Evolutionary conservation across 2,113 vertebrate species (phyloP), one percentile per base, ranked within the genome.

Genomic region (Phrynosoma platyrhinos): DNA sequence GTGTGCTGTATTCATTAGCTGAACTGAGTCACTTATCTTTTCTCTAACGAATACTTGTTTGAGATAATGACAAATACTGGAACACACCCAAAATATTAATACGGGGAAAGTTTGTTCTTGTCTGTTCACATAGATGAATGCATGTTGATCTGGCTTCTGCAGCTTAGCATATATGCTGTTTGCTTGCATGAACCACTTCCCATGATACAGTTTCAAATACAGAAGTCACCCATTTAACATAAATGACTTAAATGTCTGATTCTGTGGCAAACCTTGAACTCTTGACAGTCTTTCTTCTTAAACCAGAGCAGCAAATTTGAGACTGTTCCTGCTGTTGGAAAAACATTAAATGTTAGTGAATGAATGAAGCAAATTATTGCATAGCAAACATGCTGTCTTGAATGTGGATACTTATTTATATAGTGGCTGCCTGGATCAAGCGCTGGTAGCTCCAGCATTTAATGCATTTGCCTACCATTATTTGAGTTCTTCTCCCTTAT

Each of bases 231-330:
- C 42, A 76, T 71, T 87, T 74, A 91, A 42, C 32, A 0, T 64
- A 30, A 18, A 21, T 25, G 75, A 36, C 75, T 80, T 12, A 10
- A 9, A 5, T 72, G 40, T n/a, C 1, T 47, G 32, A 55, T 1
- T 18, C 14, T 47, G 32, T 84, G 85, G 82, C 83, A 81, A n/a
- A 47, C 20, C 6, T 66, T 76, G 90, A 75, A 76, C 9, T 82
- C 53, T 69, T 3, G 0, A 1, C 47, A 0, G 0, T 83, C 64
- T 83, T 78, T 80, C 68, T 9, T 68, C 25, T 62, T 12, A 71
- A 80, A 82, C 12, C 10, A 82, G 53, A 84, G 78, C n/a, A 12
- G 53, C 69, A 62, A 12, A 58, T 27, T 77, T 32, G 23, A 69
- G 25, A 69, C 21, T 40, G 64, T 0, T 62, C 66, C 76, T 0